Evolutionary conservation across 2,113 vertebrate species (phyloP), one percentile per base, ranked within the genome.

Genomic region (Corythoichthys intestinalis): DNA sequence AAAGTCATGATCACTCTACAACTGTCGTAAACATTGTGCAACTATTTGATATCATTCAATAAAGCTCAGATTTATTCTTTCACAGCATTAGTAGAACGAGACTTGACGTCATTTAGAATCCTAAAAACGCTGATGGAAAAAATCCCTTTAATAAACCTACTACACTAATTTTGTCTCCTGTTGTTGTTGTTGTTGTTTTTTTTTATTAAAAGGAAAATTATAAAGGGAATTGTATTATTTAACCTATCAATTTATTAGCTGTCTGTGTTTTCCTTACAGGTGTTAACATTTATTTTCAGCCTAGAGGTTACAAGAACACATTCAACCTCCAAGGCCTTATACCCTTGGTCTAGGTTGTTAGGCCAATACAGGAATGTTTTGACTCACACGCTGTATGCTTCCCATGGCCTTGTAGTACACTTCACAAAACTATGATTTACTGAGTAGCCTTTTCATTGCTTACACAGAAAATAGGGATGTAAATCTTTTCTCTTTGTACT

Each of bases 61-160:
- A 9, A 72, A 65, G 46, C 66, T 73, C 53, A 74, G 61, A 64
- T 78, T 63, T 46, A 64, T 65, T 60, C 71, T 17, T 61, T 74
- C 60, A 65, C 67, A 72, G 54, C 28, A 39, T 46, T 53, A 34
- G 72, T 58, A 71, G 59, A 78, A 64, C 69, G 14, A 67, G 20
- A 66, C 67, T 72, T 76, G 72, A 76, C 78, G 79, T 86, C 76
- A 74, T 76, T 82, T 78, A 78, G 64, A 79, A 83, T 75, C 70
- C 82, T 80, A 74, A 53, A 70, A 75, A 73, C 2, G 48, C 54
- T 66, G 65, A 68, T 66, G 38, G 75, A 61, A 84, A 77, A 61
- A 47, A 77, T 74, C 83, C 88, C 86, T 90, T 88, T 90, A 90
- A 90, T 87, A 88, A 86, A 87, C 66, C 66, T 67, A 66, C 50